phyloP scores from a whole-genome alignment of 2,113 vertebrate genomes.

The Chelonoidis abingdonii region DNA sequence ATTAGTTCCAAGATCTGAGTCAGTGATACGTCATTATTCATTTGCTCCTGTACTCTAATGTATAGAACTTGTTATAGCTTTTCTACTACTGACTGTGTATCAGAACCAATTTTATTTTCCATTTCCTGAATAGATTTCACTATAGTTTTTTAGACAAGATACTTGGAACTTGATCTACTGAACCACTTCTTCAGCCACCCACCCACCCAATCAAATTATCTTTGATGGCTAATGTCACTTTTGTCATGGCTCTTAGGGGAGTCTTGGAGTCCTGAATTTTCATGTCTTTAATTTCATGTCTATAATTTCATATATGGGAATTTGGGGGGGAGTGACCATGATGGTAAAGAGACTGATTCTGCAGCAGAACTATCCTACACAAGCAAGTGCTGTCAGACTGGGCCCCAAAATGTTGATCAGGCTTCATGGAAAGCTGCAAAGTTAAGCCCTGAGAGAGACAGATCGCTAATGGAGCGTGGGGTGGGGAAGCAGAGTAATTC shows the following conservation, averaged over 20 bases:
- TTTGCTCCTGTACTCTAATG: neutral
- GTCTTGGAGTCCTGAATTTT: neutral
- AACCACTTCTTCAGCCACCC: neutral
- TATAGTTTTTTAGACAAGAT: neutral
- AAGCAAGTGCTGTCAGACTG: neutral
- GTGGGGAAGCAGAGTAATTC: neutral
- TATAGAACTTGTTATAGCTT: neutral
- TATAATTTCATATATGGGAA: constrained; percentile 52
- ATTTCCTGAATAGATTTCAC: constrained; percentile 14
- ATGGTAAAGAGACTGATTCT: fast-evolving
- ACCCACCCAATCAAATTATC: neutral
- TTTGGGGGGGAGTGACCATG: constrained; percentile 19
- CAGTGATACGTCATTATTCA: neutral
- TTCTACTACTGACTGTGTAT: neutral
- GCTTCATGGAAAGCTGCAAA: neutral
- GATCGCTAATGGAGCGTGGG: neutral
- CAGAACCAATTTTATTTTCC: neutral
- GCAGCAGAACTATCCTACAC: neutral
- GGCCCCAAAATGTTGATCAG: neutral
- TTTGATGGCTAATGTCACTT: neutral
- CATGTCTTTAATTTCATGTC: neutral
- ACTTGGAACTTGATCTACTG: neutral
- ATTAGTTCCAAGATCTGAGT: neutral
- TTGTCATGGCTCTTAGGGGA: neutral
- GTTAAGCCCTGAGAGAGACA: neutral